These are phyloP conservation scores for Ctenopoma kingsleyae DNA, from an alignment of 2,797 vertebrate genomes.

Conservation along the genomic window DNA sequence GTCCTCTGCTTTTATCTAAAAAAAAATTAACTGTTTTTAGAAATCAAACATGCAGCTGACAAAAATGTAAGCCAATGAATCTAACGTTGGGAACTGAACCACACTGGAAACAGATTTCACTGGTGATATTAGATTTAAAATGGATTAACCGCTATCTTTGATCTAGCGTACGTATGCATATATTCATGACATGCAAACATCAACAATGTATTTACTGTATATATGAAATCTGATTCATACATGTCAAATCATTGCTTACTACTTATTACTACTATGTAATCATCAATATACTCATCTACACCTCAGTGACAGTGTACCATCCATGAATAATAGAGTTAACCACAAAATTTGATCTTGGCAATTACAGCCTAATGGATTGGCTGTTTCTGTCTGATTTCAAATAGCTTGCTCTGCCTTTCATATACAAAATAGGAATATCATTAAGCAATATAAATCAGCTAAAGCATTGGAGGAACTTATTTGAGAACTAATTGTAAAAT, in stretches of 20 bases:
- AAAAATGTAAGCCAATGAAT: background rate
- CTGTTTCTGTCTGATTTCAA: conserved; percentile 28
- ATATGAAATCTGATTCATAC: conserved; percentile 12
- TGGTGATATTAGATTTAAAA: background rate
- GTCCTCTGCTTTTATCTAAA: conserved; percentile 95
- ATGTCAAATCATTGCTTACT: conserved; percentile 9
- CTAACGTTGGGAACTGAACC: background rate
- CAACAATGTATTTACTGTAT: conserved; percentile 10
- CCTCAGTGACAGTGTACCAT: conserved; percentile 9
- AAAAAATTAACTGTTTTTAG: conserved; percentile 1
- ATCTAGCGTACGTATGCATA: conserved; percentile 9
- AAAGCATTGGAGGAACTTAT: conserved; percentile 19
- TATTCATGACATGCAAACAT: conserved; percentile 11
- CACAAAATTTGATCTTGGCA: conserved; percentile 38
- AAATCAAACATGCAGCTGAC: conserved; percentile 9
- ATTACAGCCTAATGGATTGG: conserved; percentile 40
- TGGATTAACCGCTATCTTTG: background rate
- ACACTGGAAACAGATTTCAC: background rate
- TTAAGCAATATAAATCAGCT: conserved; percentile 43
- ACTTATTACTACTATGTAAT: conserved; percentile 28
- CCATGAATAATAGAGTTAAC: conserved; percentile 42
- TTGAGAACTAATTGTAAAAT: conserved; percentile 32
- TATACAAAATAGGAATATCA: conserved; percentile 30
- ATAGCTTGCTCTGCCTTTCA: conserved; percentile 31
- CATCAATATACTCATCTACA: conserved; percentile 1